A percentile compares a stretch with the other conserved stretches of the same genome.
phyloP scores from a whole-genome alignment of 2,113 vertebrate genomes.

The Trematomus loennbergii region DNA sequence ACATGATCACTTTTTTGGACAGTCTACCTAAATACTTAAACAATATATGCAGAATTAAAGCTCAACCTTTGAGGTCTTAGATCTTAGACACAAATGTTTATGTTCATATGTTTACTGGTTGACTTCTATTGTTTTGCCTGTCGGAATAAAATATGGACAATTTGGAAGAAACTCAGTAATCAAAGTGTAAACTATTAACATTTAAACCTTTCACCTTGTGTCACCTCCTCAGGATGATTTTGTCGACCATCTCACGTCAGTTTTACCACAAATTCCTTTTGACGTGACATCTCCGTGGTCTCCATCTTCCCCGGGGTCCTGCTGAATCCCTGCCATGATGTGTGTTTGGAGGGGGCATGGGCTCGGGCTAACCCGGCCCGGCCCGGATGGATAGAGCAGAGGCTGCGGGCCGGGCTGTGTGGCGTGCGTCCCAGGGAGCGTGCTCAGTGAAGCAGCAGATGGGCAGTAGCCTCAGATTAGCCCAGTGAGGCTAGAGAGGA shows the following conservation, averaged over 20 bases:
- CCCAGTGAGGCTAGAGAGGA: conserved; percentile 64
- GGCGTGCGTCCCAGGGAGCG: conserved; percentile 42
- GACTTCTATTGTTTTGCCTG: no score
- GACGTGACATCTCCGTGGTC: conserved; percentile 42
- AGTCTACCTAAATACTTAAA: no score
- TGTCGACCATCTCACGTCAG: not conserved
- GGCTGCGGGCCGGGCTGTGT: conserved; percentile 23
- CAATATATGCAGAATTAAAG: no score
- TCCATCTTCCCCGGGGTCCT: conserved; percentile 39
- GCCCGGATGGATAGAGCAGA: conserved; percentile 7
- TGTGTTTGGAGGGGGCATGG: conserved; percentile 9
- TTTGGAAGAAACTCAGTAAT: not conserved
- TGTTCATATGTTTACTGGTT: no score
- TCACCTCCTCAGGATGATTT: conserved; percentile 6
- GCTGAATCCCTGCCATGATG: conserved; percentile 20
- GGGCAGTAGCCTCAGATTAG: conserved; percentile 79
- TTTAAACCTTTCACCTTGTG: conserved; percentile 6
- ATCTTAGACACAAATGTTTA: no score
- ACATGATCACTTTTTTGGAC: no score
- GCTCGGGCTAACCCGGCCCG: conserved; percentile 10
- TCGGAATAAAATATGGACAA: not conserved
- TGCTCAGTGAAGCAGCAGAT: conserved; percentile 72
- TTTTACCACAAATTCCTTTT: conserved; percentile 17
- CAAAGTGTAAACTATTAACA: not conserved
- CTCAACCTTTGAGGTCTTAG: no score